Conservation (phyloP, 2,113 vertebrate genomes). For the Chionis minor region DNA sequence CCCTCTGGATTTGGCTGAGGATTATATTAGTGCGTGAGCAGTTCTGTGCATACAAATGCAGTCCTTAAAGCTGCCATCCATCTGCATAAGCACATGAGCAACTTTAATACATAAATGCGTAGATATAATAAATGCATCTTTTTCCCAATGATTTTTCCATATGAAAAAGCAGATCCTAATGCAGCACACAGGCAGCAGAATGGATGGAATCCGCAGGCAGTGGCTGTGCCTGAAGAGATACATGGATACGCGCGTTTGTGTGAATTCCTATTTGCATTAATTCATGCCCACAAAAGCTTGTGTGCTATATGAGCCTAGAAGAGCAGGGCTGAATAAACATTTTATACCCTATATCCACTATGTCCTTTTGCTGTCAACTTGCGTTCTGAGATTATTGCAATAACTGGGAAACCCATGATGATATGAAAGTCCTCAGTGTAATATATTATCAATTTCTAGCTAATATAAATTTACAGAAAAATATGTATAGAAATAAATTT, state of each 20-base stretch:
- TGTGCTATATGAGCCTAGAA: not conserved
- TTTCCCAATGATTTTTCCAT: conserved; percentile 14
- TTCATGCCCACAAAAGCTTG: not conserved
- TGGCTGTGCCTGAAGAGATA: not conserved
- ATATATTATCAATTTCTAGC: not conserved
- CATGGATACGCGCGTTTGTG: not conserved
- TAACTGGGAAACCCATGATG: not conserved
- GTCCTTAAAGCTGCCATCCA: not conserved
- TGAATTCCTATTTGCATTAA: not conserved
- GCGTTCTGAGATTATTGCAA: not conserved
- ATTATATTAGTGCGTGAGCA: not conserved
- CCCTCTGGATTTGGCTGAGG: not conserved
- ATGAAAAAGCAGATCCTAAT: not conserved
- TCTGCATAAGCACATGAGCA: not conserved
- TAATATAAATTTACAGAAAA: not conserved
- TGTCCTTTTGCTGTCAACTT: not conserved
- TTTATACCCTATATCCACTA: not conserved
- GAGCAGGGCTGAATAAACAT: not conserved
- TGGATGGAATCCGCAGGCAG: not conserved
- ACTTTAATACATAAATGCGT: not conserved
- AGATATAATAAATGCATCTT: not conserved
- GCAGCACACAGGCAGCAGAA: not conserved
- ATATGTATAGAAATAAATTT: not conserved
- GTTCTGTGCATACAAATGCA: not conserved
- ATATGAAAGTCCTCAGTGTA: not conserved